Evolutionary conservation across 1,140 invertebrate species (phyloP), one percentile per base, ranked within the genome.

Genomic region (Leptoteleia sp.): DNA sequence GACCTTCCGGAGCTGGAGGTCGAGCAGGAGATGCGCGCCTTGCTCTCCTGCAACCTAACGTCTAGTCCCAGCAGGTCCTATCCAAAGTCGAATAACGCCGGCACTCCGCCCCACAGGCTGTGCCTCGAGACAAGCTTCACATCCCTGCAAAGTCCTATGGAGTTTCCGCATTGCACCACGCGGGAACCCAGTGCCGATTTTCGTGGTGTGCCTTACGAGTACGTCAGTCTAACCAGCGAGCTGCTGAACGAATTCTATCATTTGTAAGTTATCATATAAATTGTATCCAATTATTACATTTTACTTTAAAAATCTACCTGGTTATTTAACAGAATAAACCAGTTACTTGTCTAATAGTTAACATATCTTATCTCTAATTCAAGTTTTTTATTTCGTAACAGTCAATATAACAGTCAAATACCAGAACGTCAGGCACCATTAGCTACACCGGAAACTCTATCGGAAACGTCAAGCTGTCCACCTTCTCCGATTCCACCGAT

Each of bases 361-460:
- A n/a, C n/a, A n/a, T n/a, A n/a, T n/a, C n/a, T n/a, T n/a, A n/a
- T n/a, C n/a, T n/a, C n/a, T n/a, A n/a, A n/a, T n/a, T n/a, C n/a
- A n/a, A n/a, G n/a, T n/a, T n/a, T n/a, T n/a, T n/a, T n/a, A n/a
- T 47, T 7, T 27, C 13, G 12, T 45, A 45, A 13, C 31, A 75
- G 71, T 16, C 31, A 61, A 37, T 65, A 61, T 11, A 48, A 37
- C 37, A 75, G 54, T 35, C 29, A 73, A n/a, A 12, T 73, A 5
- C 62, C 76, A 15, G 62, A 73, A 13, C 81, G 86, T 8, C 87
- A 93, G 13, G 95, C 95, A 0, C 95, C 96, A 0, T 83, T 97
- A 13, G 96, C 96, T 1, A 95, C 95, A 17, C 95, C 96, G 0
- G 95, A 97, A 85, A 96, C 94, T 1, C 84, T 96, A 1, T 96